These are phyloP conservation scores for Poecilobothrus nobilitatus DNA, from an alignment of 2,888 invertebrate species.

Conservation along the genomic window DNA sequence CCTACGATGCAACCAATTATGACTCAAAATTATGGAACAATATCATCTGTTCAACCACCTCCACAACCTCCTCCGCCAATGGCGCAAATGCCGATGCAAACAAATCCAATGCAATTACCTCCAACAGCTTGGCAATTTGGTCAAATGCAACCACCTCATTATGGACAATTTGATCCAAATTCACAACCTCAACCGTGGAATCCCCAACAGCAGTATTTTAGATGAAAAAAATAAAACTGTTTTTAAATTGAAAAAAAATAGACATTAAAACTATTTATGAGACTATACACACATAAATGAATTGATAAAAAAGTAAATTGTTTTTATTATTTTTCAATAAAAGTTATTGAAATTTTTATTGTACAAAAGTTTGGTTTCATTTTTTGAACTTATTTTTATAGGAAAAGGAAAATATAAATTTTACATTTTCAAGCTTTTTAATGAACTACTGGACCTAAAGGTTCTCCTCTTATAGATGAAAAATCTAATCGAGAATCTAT, in stretches of 20 bases:
- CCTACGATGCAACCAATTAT: slow-evolving; percentile 18
- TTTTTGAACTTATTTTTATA: no score
- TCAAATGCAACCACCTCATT: slow-evolving; percentile 18
- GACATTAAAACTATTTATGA: neutral
- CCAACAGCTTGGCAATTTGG: slow-evolving; percentile 22
- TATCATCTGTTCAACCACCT: slow-evolving; percentile 15
- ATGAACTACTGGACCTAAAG: slow-evolving; percentile 71
- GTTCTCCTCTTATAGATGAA: slow-evolving; percentile 73
- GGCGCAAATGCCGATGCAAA: slow-evolving; percentile 49
- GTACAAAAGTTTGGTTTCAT: no score
- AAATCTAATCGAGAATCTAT: slow-evolving; percentile 73
- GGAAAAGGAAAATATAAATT: neutral
- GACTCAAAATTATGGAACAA: slow-evolving; percentile 21
- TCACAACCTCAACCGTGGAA: neutral
- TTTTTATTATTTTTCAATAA: no score
- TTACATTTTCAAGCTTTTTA: slow-evolving; percentile 32
- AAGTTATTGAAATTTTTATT: no score
- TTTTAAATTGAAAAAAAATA: neutral
- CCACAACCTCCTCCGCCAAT: slow-evolving; percentile 22
- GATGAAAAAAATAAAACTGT: neutral
- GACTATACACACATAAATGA: no score
- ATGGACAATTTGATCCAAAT: slow-evolving; percentile 13
- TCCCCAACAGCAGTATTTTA: slow-evolving; percentile 10
- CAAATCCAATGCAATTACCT: slow-evolving; percentile 28
- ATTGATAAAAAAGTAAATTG: no score